These are phyloP conservation scores for Halcyon badia DNA, from an alignment of 2,797 vertebrate species.

Conservation along the genomic window DNA sequence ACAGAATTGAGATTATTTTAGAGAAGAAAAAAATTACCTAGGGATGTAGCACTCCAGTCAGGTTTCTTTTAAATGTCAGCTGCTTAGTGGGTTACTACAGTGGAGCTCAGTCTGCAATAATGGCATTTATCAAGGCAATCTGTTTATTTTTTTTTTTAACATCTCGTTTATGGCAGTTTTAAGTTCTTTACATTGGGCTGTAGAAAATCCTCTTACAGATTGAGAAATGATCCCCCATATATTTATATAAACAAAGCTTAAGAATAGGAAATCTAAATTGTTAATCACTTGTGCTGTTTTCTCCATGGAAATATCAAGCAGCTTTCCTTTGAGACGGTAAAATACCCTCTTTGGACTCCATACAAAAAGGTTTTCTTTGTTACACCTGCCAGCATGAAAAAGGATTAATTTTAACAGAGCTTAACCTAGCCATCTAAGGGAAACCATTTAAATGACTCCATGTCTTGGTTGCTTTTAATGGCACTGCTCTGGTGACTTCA, in stretches of 20 bases:
- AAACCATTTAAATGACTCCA: slow-evolving; percentile 64
- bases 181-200: slow-evolving; percentile 65
- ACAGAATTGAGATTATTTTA: slow-evolving; percentile 29
- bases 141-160: slow-evolving; percentile 64
- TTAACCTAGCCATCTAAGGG: slow-evolving; percentile 62
- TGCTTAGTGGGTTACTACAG: slow-evolving; percentile 14
- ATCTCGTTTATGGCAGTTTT: slow-evolving; percentile 69
- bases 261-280: slow-evolving; percentile 73
- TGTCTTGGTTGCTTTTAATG: slow-evolving; percentile 67
- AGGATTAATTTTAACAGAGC: slow-evolving; percentile 80
- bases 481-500: slow-evolving; percentile 59
- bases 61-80: slow-evolving; percentile 40
- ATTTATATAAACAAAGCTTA: slow-evolving; percentile 75
- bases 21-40: slow-evolving; percentile 6
- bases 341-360: slow-evolving; percentile 67
- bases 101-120: slow-evolving; percentile 16
- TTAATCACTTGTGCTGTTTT: slow-evolving; percentile 70
- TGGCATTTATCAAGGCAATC: slow-evolving; percentile 61
- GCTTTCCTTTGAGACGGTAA: slow-evolving; percentile 68
- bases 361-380: slow-evolving; percentile 78
- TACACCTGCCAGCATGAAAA: slow-evolving; percentile 79
- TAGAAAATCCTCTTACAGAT: slow-evolving; percentile 77
- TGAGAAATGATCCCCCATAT: slow-evolving; percentile 73
- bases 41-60: slow-evolving; percentile 12
- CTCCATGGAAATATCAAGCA: slow-evolving; percentile 71